Evolutionary conservation across 92 coral and sea anemone genomes (phyloP).

Genomic region (Blastomussa wellsi): DNA sequence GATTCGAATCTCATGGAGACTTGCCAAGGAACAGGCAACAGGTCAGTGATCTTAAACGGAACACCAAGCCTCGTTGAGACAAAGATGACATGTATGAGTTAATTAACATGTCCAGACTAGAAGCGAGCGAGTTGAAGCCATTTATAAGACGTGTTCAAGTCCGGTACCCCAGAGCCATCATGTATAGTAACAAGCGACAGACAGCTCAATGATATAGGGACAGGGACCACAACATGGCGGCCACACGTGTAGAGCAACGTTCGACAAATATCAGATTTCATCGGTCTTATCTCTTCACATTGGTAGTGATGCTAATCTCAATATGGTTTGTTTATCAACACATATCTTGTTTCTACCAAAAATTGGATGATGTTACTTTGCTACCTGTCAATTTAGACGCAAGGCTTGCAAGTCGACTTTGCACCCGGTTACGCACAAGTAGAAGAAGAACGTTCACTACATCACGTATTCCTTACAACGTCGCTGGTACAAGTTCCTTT

Average conservation of each 20-base stretch:
- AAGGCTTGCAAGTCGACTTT: constrained; percentile 13
- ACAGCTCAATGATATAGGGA: neutral
- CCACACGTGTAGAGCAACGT: no score
- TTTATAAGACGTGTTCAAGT: constrained; percentile 4
- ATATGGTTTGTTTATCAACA: neutral
- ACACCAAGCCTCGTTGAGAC: neutral
- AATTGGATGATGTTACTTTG: constrained; percentile 31
- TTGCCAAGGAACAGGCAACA: constrained; percentile 8
- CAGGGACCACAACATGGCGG: neutral
- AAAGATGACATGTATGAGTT: constrained; percentile 17
- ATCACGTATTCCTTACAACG: constrained; percentile 10
- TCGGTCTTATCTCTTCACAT: no score
- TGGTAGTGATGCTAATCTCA: neutral
- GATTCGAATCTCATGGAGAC: constrained; percentile 4
- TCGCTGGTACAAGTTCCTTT: constrained; percentile 14
- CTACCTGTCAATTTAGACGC: constrained; percentile 40
- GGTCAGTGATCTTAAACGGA: neutral
- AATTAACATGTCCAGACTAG: neutral
- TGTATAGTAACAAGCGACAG: neutral
- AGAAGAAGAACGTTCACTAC: constrained; percentile 12
- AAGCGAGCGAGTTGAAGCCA: neutral
- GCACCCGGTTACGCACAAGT: constrained; percentile 26
- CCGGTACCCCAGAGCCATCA: constrained; percentile 12
- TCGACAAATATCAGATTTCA: no score
- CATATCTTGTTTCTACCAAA: neutral